A percentile compares a stretch with the other conserved stretches of the same genome.
These are phyloP conservation scores for human DNA, from an alignment of 2,113 vertebrate genomes.

Conservation along the genomic window DNA sequence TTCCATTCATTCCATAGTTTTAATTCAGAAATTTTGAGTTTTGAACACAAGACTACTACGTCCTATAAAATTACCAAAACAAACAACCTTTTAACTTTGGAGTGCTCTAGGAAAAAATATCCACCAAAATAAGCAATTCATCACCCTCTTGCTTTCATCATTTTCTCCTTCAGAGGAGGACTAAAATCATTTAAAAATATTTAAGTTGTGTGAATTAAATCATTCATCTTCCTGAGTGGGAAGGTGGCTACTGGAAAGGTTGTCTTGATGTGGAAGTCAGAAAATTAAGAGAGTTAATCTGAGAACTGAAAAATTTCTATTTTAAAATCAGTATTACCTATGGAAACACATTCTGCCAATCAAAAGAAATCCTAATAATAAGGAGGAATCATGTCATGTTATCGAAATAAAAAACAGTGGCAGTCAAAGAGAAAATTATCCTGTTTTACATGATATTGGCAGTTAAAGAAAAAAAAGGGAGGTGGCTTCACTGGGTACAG, in stretches of 20 bases:
- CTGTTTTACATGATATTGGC: constrained; percentile 74
- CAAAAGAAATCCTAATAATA: constrained; percentile 78
- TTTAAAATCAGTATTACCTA: constrained; percentile 73
- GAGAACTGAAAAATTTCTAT: constrained; percentile 63
- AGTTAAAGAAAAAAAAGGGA: constrained; percentile 59
- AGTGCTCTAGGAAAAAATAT: neutral
- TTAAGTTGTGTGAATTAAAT: constrained; percentile 56
- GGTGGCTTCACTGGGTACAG: constrained; percentile 62
- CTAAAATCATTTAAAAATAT: constrained; percentile 37
- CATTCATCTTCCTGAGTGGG: constrained; percentile 25
- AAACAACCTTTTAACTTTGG: neutral
- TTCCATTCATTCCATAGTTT: neutral
- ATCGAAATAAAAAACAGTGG: constrained; percentile 72
- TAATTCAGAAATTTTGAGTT: neutral
- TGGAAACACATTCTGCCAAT: constrained; percentile 66
- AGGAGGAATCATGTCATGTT: constrained; percentile 73
- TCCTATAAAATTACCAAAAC: constrained; percentile 37
- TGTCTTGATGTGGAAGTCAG: constrained; percentile 39
- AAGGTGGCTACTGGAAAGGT: constrained; percentile 20
- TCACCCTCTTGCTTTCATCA: neutral
- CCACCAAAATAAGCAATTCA: constrained; percentile 27
- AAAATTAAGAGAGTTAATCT: constrained; percentile 60
- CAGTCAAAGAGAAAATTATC: constrained; percentile 72
- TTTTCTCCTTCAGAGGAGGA: constrained; percentile 21
- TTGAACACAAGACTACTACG: neutral